Conservation (phyloP, 2,888 invertebrate species). For the Thymelicus lineola region DNA sequence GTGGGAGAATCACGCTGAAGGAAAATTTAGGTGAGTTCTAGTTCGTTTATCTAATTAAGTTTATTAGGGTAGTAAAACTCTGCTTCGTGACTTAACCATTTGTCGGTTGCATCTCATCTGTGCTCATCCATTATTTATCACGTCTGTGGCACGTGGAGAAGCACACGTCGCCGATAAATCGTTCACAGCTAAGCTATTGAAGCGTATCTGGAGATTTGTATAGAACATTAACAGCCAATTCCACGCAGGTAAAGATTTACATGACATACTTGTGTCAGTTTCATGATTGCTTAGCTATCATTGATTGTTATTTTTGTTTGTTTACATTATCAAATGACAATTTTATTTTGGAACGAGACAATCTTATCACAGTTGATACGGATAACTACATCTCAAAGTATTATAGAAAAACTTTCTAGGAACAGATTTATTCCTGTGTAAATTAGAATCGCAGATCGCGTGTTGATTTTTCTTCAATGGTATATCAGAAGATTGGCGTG, state of each 20-base stretch:
- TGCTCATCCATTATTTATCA: constrained; percentile 68
- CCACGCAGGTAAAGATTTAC: constrained; percentile 37
- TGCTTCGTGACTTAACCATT: constrained; percentile 59
- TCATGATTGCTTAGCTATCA: too few species aligned
- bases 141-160: constrained; percentile 66
- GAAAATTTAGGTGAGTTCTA: constrained; percentile 88
- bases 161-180: constrained; percentile 59
- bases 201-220: constrained; percentile 46
- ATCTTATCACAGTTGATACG: too few species aligned
- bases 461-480: constrained; percentile 13
- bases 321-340: too few species aligned
- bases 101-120: constrained; percentile 54
- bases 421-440: background rate
- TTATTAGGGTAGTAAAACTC: constrained; percentile 47
- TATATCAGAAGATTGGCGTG: constrained; percentile 33
- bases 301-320: too few species aligned
- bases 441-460: background rate
- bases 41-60: constrained; percentile 7
- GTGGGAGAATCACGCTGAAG: constrained; percentile 94
- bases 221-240: constrained; percentile 47
- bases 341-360: too few species aligned
- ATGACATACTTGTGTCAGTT: constrained; percentile 5
- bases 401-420: background rate
- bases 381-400: too few species aligned
- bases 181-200: constrained; percentile 59